Base-by-base conservation (phyloP, 37 sponge, comb jelly and placozoan genomes). In the Tethya wilhelma region DNA sequence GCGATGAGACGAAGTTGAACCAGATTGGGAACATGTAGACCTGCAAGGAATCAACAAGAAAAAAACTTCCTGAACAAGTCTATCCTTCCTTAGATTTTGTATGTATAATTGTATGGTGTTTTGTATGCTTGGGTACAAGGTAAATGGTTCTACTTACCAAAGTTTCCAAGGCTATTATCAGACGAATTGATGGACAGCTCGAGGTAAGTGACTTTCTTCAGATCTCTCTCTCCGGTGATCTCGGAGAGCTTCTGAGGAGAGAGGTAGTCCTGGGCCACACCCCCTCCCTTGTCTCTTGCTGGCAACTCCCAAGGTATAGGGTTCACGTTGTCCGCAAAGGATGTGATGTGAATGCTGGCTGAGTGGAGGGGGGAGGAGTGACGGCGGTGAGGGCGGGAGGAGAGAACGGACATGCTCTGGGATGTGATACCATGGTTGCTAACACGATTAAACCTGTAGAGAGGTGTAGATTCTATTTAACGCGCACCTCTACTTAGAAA, bases 81-180 rank as follows among this genome's bases (percentile, higher is more conserved):
- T n/a, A n/a, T n/a, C n/a, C n/a, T n/a, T n/a, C n/a, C n/a, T n/a
- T n/a, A n/a, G n/a, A n/a, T n/a, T n/a, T n/a, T n/a, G n/a, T n/a
- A n/a, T n/a, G n/a, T n/a, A n/a, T n/a, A n/a, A n/a, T n/a, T n/a
- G n/a, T n/a, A n/a, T n/a, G n/a, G n/a, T n/a, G n/a, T n/a, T n/a
- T n/a, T n/a, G n/a, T n/a, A n/a, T n/a, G n/a, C n/a, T n/a, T n/a
- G n/a, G n/a, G n/a, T n/a, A n/a, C n/a, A n/a, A n/a, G n/a, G n/a
- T n/a, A n/a, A n/a, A n/a, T n/a, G n/a, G n/a, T n/a, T n/a, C n/a
- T n/a, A 31, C 59, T n/a, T 19, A 87, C 93, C 93, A 80, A 92
- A 88, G 71, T 88, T 92, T 34, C 93, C 93, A 40, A 92, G 62
- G 58, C 85, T 92, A 58, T 78, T 83, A 20, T 83, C 84, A 3